Base-by-base conservation (phyloP, 2,113 vertebrate species). In the Neogale vison region DNA sequence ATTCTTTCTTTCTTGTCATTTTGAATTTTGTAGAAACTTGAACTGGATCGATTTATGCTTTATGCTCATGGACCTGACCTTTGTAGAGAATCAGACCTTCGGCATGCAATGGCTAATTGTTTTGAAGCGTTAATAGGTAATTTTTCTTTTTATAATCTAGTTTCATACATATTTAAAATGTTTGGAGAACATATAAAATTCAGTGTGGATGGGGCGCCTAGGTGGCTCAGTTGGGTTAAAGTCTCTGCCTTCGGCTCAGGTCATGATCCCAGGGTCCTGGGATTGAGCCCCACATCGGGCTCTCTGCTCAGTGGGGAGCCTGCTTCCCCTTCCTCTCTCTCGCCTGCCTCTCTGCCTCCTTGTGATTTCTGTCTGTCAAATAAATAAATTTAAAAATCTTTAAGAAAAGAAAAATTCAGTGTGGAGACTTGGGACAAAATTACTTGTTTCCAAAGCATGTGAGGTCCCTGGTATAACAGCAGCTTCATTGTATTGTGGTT, bases 41-140 rank as follows among this genome's bases (percentile, higher is more conserved):
- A 99, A 97, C 98, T 99, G 94, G 99, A 99, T 97, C 99, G 99
- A 76, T 99, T 99, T 98, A 99, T 99, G 99, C 99, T 99, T 59
- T 99, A 99, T 87, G 99, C 99, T 96, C 99, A 99, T 29, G 99
- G 99, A 15, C 99, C 99, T 0, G 99, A 99, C 97, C 99, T 99
- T 97, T 99, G 99, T 98, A 99, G 99, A 93, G 99, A 99, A 97
- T 99, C 99, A 0, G 99, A 99, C 98, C 99, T 99, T 96, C 99
- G 99, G 24, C 99, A 99, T 90, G 99, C 99, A 74, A 99, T 99
- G 99, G 99, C 99, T 98, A 99, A 99, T 99, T 99, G 99, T 99
- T 99, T 99, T 88, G 99, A 99, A 98, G 99, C 99, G 21, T 98
- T 99, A 2, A 99, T 99, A 98, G 99, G 99, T 99, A 98, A 99